Percentiles rank a stretch among this genome's conserved stretches.
Conservation (phyloP, 2,113 vertebrate genomes). For the Morone saxatilis region DNA sequence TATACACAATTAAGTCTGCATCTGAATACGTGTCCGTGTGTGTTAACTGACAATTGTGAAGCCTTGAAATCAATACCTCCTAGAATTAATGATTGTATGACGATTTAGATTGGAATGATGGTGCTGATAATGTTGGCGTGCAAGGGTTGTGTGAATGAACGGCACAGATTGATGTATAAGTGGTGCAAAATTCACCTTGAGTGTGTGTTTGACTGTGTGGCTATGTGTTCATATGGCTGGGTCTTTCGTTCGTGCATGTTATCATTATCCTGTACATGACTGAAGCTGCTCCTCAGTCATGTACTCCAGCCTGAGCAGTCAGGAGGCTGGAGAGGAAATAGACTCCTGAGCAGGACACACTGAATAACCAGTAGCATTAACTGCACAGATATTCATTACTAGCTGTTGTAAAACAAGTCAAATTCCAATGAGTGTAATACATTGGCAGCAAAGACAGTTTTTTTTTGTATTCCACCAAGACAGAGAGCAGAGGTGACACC, state of each 20-base stretch:
- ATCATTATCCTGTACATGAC: slow-evolving; percentile 35
- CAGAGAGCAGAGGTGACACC: slow-evolving; percentile 55
- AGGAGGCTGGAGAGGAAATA: slow-evolving; percentile 37
- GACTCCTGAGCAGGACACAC: slow-evolving; percentile 22
- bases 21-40: background rate
- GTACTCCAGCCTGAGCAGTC: slow-evolving; percentile 25
- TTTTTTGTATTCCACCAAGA: slow-evolving; percentile 20
- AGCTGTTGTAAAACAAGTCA: slow-evolving; percentile 48
- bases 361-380: slow-evolving; percentile 35
- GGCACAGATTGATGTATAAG: background rate
- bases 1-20: background rate
- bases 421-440: slow-evolving; percentile 35
- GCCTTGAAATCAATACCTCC: background rate
- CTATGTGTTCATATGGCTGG: background rate
- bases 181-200: slow-evolving; percentile 14
- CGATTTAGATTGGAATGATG: background rate
- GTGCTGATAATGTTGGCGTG: background rate
- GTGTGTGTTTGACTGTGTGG: slow-evolving; percentile 2
- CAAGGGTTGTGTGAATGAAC: background rate
- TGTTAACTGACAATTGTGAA: slow-evolving; percentile 1
- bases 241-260: slow-evolving; percentile 15
- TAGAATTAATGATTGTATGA: background rate
- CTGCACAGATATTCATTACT: slow-evolving; percentile 47
- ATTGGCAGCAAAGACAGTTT: slow-evolving; percentile 27
- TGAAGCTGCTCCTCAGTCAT: slow-evolving; percentile 41